Percentiles rank a stretch among this genome's conserved stretches.
Evolutionary conservation across 1,140 invertebrate species (phyloP).

Genomic region (Pissodes strobi): DNA sequence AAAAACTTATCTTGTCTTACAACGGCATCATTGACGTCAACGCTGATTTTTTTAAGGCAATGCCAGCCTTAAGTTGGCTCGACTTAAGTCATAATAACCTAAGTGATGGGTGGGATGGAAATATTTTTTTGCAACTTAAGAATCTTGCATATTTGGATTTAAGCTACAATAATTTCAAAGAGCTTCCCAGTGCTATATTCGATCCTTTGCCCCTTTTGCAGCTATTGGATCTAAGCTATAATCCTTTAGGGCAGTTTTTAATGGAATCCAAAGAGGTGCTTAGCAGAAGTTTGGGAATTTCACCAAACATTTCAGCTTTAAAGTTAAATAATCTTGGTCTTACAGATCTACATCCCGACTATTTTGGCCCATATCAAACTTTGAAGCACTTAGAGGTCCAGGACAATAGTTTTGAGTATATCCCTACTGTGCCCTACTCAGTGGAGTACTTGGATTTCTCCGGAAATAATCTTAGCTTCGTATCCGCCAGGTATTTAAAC

Average conservation of each 20-base stretch:
- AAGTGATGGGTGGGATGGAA: constrained; percentile 46
- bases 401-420: constrained; percentile 44
- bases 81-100: constrained; percentile 61
- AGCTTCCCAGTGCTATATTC: constrained; percentile 42
- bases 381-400: constrained; percentile 43
- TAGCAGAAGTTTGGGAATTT: constrained; percentile 34
- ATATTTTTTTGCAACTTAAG: constrained; percentile 54
- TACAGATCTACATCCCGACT: constrained; percentile 33
- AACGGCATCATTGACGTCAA: constrained; percentile 57
- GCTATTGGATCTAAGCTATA: constrained; percentile 50
- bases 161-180: constrained; percentile 46
- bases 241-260: constrained; percentile 40
- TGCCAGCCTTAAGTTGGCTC: constrained; percentile 56
- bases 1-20: constrained; percentile 38
- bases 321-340: constrained; percentile 44
- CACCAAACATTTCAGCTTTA: constrained; percentile 38
- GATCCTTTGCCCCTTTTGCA: constrained; percentile 30
- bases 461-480: constrained; percentile 43
- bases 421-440: constrained; percentile 18
- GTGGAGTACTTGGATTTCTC: constrained; percentile 36
- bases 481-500: constrained; percentile 45
- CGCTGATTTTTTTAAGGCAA: constrained; percentile 49
- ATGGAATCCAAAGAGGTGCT: constrained; percentile 28
- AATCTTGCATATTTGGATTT: constrained; percentile 58
- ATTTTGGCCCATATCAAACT: constrained; percentile 39